Evolutionary conservation across 35 echinoderm and acorn worm species (phyloP), one percentile per base, ranked within the genome.

Genomic region (Diadema setosum): DNA sequence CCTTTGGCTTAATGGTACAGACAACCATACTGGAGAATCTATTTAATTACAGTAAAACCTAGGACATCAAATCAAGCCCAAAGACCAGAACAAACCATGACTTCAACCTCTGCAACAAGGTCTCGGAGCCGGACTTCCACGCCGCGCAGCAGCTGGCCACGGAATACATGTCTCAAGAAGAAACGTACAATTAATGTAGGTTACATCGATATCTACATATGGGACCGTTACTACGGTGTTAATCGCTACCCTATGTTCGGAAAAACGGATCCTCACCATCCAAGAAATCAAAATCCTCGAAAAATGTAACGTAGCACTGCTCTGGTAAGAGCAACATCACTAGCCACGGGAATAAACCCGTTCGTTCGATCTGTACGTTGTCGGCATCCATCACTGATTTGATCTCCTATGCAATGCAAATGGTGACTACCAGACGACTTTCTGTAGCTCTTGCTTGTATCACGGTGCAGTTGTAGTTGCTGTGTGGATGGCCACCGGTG

Each of bases 281-380:
- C 18, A 95, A 70, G 42, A 95, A 91, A 74, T 95, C 83, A 58
- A 95, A 94, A 17, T 95, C 81, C 65, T 90, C 93, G 49, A 95
- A 95, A 60, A 95, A 95, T 75, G 90, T 84, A 21, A 90, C 78
- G 75, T 82, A 91, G 58, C 93, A 95, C 52, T 86, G 63, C 59
- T 95, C 93, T 45, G 93, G 93, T 23, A 95, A 60, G 21, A 95
- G 34, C 6, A 95, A 75, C 93, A 95, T 87, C 24, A 95, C 93
- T 26, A 95, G 93, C 93, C 93, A 95, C 31, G 93, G 69, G 63
- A 95, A 95, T 75, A 91, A 14, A 11, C 74, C 88, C 16, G 56
- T 81, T 39, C 88, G 76, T 39, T 87, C 70, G 42, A n/a, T n/a
- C n/a, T n/a, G n/a, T n/a, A n/a, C n/a, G n/a, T n/a, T n/a, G n/a